Conservation (phyloP, 2,888 invertebrate genomes). For the Amphiduros pacificus region DNA sequence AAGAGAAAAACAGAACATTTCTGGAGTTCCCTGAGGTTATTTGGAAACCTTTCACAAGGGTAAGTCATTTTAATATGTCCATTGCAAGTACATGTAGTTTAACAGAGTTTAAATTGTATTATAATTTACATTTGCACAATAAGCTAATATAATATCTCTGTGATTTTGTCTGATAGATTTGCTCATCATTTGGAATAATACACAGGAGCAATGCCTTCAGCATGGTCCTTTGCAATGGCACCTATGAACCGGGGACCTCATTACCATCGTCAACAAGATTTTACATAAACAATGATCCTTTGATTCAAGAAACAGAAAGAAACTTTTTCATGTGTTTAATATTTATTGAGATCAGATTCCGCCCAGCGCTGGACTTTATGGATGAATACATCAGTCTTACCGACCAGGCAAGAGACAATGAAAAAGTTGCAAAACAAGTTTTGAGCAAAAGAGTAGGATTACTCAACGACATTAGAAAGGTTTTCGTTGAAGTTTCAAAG, state of each 20-base stretch:
- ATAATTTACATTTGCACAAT: too few relatives aligned
- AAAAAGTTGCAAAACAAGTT: background rate
- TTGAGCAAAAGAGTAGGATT: slow-evolving; percentile 4
- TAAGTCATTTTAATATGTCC: too few relatives aligned
- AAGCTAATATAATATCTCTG: too few relatives aligned
- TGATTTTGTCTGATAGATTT: too few relatives aligned
- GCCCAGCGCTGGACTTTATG: background rate
- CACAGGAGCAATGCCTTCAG: slow-evolving; percentile 10
- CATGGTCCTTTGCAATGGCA: slow-evolving; percentile 4
- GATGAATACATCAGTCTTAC: slow-evolving; percentile 7
- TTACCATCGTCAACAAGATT: too few relatives aligned
- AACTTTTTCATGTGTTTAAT: slow-evolving; percentile 16
- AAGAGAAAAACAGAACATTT: background rate
- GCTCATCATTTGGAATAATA: slow-evolving; percentile 2
- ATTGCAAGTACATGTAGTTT: too few relatives aligned
- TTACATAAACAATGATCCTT: background rate
- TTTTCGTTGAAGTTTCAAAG: background rate
- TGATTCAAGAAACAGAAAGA: background rate
- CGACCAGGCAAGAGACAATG: background rate
- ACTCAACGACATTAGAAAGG: background rate
- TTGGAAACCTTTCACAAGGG: slow-evolving; percentile 12
- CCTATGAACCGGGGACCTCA: too few relatives aligned
- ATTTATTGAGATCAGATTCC: slow-evolving; percentile 10
- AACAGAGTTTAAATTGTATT: too few relatives aligned
- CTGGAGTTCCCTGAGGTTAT: slow-evolving; percentile 11